phyloP scores from a whole-genome alignment of 2,797 vertebrate species.

The Aselliscus stoliczkanus region DNA sequence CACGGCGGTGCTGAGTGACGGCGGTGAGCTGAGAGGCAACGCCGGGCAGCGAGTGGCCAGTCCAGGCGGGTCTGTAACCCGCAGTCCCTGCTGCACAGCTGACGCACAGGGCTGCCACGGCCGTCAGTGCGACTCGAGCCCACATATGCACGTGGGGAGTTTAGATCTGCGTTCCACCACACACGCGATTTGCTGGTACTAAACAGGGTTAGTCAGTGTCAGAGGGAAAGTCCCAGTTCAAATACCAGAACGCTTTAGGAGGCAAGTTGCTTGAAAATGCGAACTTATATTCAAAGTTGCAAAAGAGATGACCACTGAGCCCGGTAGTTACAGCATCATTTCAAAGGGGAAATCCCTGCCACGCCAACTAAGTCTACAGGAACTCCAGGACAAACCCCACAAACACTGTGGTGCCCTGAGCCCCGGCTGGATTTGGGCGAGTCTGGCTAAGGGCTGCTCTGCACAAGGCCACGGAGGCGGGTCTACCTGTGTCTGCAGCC shows the following conservation, averaged over 20 bases:
- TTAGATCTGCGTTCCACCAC: fast-evolving
- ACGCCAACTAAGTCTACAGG: neutral
- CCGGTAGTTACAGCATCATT: fast-evolving
- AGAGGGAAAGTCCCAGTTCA: neutral
- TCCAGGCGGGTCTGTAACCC: too few relatives aligned
- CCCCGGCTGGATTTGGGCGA: neutral
- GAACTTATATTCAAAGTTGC: fast-evolving
- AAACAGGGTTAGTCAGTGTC: neutral
- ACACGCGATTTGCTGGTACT: too few relatives aligned
- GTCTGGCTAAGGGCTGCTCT: neutral
- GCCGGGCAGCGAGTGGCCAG: neutral
- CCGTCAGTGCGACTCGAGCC: fast-evolving
- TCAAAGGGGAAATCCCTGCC: neutral
- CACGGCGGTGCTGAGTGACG: neutral
- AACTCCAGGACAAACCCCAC: neutral
- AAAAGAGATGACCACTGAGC: neutral
- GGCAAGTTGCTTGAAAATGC: neutral
- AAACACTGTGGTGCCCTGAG: neutral
- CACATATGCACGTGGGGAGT: neutral
- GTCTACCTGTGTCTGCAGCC: neutral
- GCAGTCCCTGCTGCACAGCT: too few relatives aligned
- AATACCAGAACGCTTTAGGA: neutral
- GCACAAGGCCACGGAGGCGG: fast-evolving
- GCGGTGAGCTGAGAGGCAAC: fast-evolving
- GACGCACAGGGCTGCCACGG: neutral